Conservation (phyloP, 2,797 vertebrate species). For the Rhincodon typus region DNA sequence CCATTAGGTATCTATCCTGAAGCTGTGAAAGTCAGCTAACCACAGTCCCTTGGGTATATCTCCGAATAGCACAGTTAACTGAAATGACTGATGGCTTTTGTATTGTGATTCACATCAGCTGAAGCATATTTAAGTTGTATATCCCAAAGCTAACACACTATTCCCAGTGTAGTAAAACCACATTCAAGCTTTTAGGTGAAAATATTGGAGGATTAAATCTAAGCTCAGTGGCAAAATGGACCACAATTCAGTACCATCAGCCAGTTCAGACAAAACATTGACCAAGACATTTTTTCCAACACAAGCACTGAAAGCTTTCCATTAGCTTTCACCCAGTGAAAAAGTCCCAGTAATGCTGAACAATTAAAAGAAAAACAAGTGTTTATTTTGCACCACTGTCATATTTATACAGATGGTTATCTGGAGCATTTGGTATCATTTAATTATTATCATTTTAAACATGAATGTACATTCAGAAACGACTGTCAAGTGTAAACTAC, state of each 20-base stretch:
- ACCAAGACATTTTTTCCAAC: constrained; percentile 65
- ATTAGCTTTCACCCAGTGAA: constrained; percentile 73
- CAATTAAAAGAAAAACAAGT: constrained; percentile 40
- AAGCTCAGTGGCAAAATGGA: constrained; percentile 54
- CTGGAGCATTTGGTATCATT: constrained; percentile 64
- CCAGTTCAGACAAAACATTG: constrained; percentile 70
- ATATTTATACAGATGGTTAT: constrained; percentile 68
- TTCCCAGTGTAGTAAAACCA: constrained; percentile 58
- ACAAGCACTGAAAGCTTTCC: constrained; percentile 90
- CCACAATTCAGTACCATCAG: constrained; percentile 70
- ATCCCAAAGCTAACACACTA: constrained; percentile 56
- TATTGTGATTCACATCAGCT: constrained; percentile 55
- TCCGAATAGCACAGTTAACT: constrained; percentile 57
- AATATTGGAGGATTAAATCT: constrained; percentile 46
- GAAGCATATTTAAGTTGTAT: constrained; percentile 66
- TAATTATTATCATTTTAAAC: constrained; percentile 52
- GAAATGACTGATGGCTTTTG: constrained; percentile 63
- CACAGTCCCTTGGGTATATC: constrained; percentile 53
- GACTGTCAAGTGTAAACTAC: not conserved
- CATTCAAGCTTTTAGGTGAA: constrained; percentile 65
- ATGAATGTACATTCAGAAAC: constrained; percentile 21
- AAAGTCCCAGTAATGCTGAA: constrained; percentile 48
- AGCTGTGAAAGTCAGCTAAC: constrained; percentile 31
- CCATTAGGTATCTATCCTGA: constrained; percentile 14
- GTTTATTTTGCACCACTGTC: constrained; percentile 41